Base-by-base conservation (phyloP, 2,888 invertebrate species). In the Slavum lentiscoides region DNA sequence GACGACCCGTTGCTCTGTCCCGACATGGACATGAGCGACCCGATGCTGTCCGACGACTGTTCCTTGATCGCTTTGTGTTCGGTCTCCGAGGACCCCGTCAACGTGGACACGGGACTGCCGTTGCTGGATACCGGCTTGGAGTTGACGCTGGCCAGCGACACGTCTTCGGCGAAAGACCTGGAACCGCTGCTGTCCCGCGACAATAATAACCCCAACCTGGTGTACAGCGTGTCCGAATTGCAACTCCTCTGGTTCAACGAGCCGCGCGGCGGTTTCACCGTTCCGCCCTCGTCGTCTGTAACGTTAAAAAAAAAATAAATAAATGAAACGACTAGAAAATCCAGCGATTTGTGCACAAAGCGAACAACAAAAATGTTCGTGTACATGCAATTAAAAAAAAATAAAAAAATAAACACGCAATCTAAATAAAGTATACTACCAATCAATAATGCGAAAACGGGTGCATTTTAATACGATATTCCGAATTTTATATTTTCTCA, bases 91-190 rank as follows among this genome's bases (percentile, higher is more conserved):
- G 94, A 94, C 4, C 93, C 95, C 5, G 95, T 95, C 64, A 95
- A 88, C 0, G 95, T 95, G 49, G 95, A 95, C n/a, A 95, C 92
- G 76, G 95, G 95, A 86, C 95, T 95, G 59, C 94, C 94, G 85
- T 94, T 94, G 82, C 92, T 92, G 43, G 94, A 93, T 73, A 92
- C 91, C 74, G 93, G 88, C 0, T 92, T 91, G 0, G 88, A 88
- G 82, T 89, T 90, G 82, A 89, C 88, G 82, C 89, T 89, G 58
- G 88, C 88, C 81, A 90, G 84, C 21, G 90, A 89, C 69, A 89
- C 89, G 82, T 89, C 88, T 39, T 89, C 89, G 30, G 88, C 87
- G 83, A 86, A 86, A 3, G 86, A 86, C 77, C 87, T 87, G 68
- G 87, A 85, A 37, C 84, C 49, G 49, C 49, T 84, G 82, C 83